Percentiles rank a stretch among this genome's conserved stretches.
Evolutionary conservation across 2,113 vertebrate species (phyloP).

Genomic region (Mustela lutreola): DNA sequence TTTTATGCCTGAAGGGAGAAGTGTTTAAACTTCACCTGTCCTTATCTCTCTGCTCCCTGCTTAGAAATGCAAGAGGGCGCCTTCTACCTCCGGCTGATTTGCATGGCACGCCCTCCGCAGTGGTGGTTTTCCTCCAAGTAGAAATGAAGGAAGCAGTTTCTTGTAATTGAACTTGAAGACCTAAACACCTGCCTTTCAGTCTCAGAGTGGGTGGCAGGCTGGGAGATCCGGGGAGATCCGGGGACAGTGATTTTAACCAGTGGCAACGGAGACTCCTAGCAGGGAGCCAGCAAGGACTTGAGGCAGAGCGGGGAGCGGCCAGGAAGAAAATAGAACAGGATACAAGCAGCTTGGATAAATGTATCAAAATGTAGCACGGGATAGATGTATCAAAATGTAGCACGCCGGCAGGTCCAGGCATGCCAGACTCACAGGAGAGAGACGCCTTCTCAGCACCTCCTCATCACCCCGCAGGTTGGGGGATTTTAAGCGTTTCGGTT

Average conservation of each 20-base stretch:
- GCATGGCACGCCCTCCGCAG: background rate
- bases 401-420: no score
- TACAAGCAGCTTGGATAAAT: background rate
- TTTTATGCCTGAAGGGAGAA: background rate
- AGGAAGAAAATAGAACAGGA: background rate
- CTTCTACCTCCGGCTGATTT: background rate
- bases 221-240: background rate
- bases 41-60: background rate
- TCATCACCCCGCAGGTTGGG: background rate
- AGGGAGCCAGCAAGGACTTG: background rate
- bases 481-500: background rate
- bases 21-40: background rate
- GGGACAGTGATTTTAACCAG: background rate
- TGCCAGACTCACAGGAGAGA: background rate
- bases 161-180: background rate
- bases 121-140: background rate
- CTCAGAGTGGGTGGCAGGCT: background rate
- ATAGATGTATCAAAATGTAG: background rate
- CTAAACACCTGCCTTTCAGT: background rate
- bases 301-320: accelerated
- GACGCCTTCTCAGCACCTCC: background rate
- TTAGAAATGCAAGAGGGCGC: background rate
- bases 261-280: background rate
- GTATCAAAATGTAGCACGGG: background rate
- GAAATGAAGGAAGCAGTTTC: background rate